Base-by-base conservation (phyloP, 2,797 vertebrate species). In the Sebastes diaconus region DNA sequence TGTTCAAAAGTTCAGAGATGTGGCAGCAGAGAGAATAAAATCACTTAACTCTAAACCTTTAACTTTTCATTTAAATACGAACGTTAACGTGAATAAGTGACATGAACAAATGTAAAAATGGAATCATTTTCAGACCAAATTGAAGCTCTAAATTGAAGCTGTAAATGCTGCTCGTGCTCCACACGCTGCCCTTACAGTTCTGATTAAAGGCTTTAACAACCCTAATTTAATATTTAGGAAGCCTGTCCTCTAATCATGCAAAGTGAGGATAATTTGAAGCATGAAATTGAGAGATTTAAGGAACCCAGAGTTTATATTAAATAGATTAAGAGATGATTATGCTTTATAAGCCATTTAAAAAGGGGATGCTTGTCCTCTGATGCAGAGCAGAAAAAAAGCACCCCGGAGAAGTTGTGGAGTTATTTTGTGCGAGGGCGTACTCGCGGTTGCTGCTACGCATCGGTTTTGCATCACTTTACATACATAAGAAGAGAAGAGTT, bases 401-500 rank as follows among this genome's bases (percentile, higher is more conserved):
- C n/a, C 63, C 14, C 4, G 3, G 67, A 66, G 30, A 58, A 73
- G 50, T 36, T 75, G 36, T 70, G 61, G 71, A 73, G 50, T 42
- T 73, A 7, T 67, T 83, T 54, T 36, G 34, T 80, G 84, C 27
- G 78, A 76, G 77, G 84, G 82, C 64, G 79, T 75, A 54, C 42
- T 80, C 64, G 16, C 50, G 66, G n/a, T 61, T 36, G 63, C 69
- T 29, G 24, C 22, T 54, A 3, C 2, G 79, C 84, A 86, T 84
- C 64, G 76, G 71, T 74, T 87, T 84, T 88, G 83, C 86, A 90
- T 87, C 68, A 73, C 80, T 88, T 87, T 84, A 75, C 84, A 85
- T 84, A 71, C 22, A 58, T 68, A 29, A 73, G 67, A 84, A 65
- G 46, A 20, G 20, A 54, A 27, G 65, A 25, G 64, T 79, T 72